phyloP scores from a whole-genome alignment of 2,113 vertebrate species.

The Neofelis nebulosa region DNA sequence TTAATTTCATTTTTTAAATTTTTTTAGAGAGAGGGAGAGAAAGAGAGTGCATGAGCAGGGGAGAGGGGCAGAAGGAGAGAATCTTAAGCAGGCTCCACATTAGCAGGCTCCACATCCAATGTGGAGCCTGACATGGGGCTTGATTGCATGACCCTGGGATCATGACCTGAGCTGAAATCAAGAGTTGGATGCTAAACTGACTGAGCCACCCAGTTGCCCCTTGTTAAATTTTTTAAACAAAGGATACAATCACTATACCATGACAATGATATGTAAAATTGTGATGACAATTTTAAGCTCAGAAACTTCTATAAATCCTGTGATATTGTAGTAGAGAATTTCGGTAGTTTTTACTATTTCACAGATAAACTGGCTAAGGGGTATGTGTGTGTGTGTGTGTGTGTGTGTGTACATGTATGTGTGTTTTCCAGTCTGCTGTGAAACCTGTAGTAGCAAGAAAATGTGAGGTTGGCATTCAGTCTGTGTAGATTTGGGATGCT shows the following conservation, averaged over 20 bases:
- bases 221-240: neutral
- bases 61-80: too few relatives aligned
- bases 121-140: too few relatives aligned
- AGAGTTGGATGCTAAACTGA: too few relatives aligned
- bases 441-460: neutral
- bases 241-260: neutral
- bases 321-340: neutral
- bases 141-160: too few relatives aligned
- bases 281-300: neutral
- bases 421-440: neutral
- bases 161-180: too few relatives aligned
- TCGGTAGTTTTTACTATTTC: neutral
- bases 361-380: neutral
- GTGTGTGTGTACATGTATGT: neutral
- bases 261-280: neutral
- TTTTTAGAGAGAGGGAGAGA: too few relatives aligned
- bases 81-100: too few relatives aligned
- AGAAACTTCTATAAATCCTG: neutral
- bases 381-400: neutral
- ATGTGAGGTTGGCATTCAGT: neutral
- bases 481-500: neutral
- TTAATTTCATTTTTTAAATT: too few relatives aligned
- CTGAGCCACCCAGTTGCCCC: too few relatives aligned
- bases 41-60: too few relatives aligned
- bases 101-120: too few relatives aligned